Base-by-base conservation (phyloP, 1,140 invertebrate species). In the Nephila pilipes region DNA sequence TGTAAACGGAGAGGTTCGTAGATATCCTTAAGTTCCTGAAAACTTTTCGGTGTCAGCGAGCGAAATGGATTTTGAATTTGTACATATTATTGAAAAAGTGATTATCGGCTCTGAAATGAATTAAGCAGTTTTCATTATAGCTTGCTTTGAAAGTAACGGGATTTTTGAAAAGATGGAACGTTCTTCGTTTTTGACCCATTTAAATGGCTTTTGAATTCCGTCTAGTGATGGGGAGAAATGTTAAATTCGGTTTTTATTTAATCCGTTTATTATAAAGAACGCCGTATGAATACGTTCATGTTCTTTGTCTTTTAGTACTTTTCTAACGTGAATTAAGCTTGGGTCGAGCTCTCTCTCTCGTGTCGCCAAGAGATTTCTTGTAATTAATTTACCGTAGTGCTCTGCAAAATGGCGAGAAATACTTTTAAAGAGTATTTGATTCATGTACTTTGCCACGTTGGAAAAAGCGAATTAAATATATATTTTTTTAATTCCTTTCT, bases 61-160 rank as follows among this genome's bases (percentile, higher is more conserved):
- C 25, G 63, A 85, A 87, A 87, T 87, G 57, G 85, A 87, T 87
- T 87, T 87, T 87, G 55, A 87, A 36, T 60, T 87, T 60, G 60
- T 36, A 29, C 29, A 60, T 63, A 36, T 87, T 87, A 54, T 36
- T 81, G 58, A 87, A 87, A 87, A 60, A 60, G 46, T 87, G 18
- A 87, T 87, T 54, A 60, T 36, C 58, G 29, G 29, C 16, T 14
- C 14, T 14, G 46, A 87, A 87, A 87, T 60, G 85, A 87, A 87
- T 87, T 87, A 87, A 22, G 57, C 57, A 87, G 57, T 87, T 87
- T 87, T 75, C 85, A 87, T 60, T 87, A 60, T 32, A 60, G 55
- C 57, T 58, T 60, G 25, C 29, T 32, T 60, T 14, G 57, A 29
- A 32, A 22, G 29, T 87, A 87, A 60, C 8, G 18, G 57, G 85